Base-by-base conservation (phyloP, 2,797 vertebrate genomes). In the Gallinago nigripennis region DNA sequence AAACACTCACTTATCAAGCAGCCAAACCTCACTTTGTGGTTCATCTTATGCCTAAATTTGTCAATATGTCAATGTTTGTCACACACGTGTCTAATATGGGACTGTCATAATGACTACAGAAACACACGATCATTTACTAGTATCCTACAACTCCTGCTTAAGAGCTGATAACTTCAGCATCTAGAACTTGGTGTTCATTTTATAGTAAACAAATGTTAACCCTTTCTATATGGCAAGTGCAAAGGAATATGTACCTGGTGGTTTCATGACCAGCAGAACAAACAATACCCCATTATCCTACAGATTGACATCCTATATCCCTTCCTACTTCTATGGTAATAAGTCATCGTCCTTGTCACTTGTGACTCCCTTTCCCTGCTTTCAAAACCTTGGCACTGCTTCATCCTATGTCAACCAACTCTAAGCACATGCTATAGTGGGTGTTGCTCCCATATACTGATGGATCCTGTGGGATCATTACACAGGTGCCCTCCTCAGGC, bases 261-360 rank as follows among this genome's bases (percentile, higher is more conserved):
- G n/a, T 58, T 88, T 68, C 57, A 35, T 3, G 23, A 54, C 17
- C 16, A 41, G 9, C 10, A 75, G 20, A 91, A 64, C 24, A 25
- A 68, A 64, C 11, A 58, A 30, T 13, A 54, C 4, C 3, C 1
- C 0, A 46, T 33, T 61, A 39, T 75, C 1, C 4, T 53, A 41
- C 31, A 63, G 37, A 63, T 54, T 48, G 85, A 23, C 15, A 58
- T 45, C 19, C 39, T 45, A 2, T 33, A 58, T 33, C 19, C 31
- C n/a, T 54, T 48, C 19, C 56, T 58, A 24, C 10, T 15, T 71
- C 27, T 54, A 58, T 1, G 8, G 15, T 23, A 82, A 12, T 41
- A 79, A 79, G 23, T 33, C 12, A 4, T 11, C 15, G 25, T 43
- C 35, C 30, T 69, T 21, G 1, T 57, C 63, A 83, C 10, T 23